Base-by-base conservation (phyloP, 2,113 vertebrate species). In the Leuciscus idus region DNA sequence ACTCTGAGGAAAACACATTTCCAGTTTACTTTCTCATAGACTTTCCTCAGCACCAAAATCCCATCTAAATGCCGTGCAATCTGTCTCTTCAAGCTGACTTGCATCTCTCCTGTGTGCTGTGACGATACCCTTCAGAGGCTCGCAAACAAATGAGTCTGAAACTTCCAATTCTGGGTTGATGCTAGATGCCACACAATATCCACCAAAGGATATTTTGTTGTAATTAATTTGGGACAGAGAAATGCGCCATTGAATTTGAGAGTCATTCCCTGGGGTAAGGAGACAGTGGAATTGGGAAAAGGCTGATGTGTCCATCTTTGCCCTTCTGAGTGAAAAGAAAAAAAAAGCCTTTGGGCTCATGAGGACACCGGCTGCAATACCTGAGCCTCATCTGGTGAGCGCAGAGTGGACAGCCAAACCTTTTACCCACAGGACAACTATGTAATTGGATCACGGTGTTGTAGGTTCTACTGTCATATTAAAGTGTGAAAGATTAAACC, bases 191-290 rank as follows among this genome's bases (percentile, higher is more conserved):
- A 26, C 43, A 66, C 30, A 74, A 85, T 75, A 87, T 81, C 81
- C 87, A 86, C 86, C 59, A 84, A 77, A 68, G 43, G 79, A 48
- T 59, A 73, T 89, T 78, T 70, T 85, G 72, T 80, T 52, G 78
- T 78, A 80, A 87, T 87, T 87, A 79, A 79, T 82, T 87, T 77
- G 43, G 43, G 33, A 36, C 55, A 85, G 88, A 28, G 33, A 61
- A 59, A 50, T 57, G 70, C 4, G 19, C 84, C 74, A 79, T 48
- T 83, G 84, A 84, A 88, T 80, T 48, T 5, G 66, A 86, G 66
- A 39, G 2, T 64, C 73, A 66, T 23, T 86, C 84, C 85, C 68
- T 23, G 2, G 77, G 82, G 85, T 72, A 33, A 68, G 23, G 48
- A 10, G 28, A 36, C 19, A 12, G 43, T 80, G 68, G 57, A 57